phyloP scores from a whole-genome alignment of 2,888 invertebrate species.

The Chymomyza amoena region DNA sequence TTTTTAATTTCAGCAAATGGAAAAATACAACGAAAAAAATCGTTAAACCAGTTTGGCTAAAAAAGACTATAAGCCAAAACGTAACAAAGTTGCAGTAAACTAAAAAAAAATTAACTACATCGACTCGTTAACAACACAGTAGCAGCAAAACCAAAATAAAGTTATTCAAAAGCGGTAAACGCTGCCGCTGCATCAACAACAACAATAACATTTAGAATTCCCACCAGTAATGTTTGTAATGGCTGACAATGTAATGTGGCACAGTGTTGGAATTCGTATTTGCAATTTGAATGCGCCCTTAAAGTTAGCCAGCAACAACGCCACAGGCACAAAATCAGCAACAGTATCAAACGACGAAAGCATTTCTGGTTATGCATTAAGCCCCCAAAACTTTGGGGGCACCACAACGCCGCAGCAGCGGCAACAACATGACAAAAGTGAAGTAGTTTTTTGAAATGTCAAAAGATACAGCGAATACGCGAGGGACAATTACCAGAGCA shows the following conservation, averaged over 20 bases:
- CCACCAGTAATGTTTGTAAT: conserved; percentile 78
- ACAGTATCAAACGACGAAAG: conserved; percentile 29
- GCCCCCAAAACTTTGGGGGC: conserved; percentile 79
- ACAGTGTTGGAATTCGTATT: conserved; percentile 70
- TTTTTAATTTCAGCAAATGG: conserved; percentile 49
- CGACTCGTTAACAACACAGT: conserved; percentile 27
- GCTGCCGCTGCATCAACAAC: conserved; percentile 10
- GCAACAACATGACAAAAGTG: conserved; percentile 41
- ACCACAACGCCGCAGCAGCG: conserved; percentile 61
- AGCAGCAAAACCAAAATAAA: conserved; percentile 7
- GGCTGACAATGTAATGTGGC: conserved; percentile 79
- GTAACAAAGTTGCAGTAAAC: not conserved
- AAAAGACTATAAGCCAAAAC: not conserved
- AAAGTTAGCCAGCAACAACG: conserved; percentile 57
- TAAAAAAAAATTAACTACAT: conserved; percentile 18
- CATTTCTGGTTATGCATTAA: conserved; percentile 72
- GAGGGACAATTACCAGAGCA: conserved; percentile 6
- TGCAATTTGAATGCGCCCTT: conserved; percentile 64
- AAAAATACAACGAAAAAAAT: conserved; percentile 53
- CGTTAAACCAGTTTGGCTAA: not conserved
- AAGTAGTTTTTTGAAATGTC: conserved; percentile 64
- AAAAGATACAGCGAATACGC: conserved; percentile 32
- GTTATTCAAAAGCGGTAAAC: conserved; percentile 11
- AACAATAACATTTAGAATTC: conserved; percentile 35
- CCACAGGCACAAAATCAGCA: conserved; percentile 43